A percentile compares a stretch with the other conserved stretches of the same genome.
Evolutionary conservation across 2,888 invertebrate species (phyloP).

Genomic region (Drosophila emarginata): DNA sequence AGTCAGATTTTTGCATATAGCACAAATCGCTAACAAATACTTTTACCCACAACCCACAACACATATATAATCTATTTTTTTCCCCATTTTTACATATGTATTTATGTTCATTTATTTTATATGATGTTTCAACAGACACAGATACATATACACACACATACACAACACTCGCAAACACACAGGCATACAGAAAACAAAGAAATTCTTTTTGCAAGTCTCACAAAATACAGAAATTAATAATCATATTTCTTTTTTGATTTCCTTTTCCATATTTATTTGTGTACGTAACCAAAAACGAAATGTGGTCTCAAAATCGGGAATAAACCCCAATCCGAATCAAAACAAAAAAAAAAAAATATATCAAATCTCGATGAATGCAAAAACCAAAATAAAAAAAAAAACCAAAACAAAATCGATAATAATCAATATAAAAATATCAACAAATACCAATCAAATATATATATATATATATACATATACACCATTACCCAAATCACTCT

Average conservation of each 20-base stretch:
- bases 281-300: conserved; percentile 81
- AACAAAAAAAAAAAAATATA: conserved; percentile 63
- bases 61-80: neutral
- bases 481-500: conserved; percentile 33
- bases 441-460: conserved; percentile 53
- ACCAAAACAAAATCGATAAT: conserved; percentile 15
- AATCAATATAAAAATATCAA: conserved; percentile 45
- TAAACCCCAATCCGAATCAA: conserved; percentile 68
- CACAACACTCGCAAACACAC: conserved; percentile 11
- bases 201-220: conserved; percentile 38
- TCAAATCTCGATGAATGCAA: conserved; percentile 68
- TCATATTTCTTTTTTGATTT: conserved; percentile 81
- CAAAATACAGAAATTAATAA: conserved; percentile 79
- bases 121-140: neutral
- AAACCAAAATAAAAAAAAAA: conserved; percentile 36
- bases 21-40: neutral
- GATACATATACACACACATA: conserved; percentile 21
- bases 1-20: neutral
- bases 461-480: conserved; percentile 25
- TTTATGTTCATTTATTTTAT: conserved; percentile 1
- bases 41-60: neutral
- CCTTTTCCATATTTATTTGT: conserved; percentile 82
- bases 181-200: conserved; percentile 11
- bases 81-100: conserved; percentile 4
- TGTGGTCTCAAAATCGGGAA: conserved; percentile 80